Percentiles rank a stretch among this genome's conserved stretches.
Conservation (phyloP, 1,140 invertebrate genomes). For the Mercenaria mercenaria region DNA sequence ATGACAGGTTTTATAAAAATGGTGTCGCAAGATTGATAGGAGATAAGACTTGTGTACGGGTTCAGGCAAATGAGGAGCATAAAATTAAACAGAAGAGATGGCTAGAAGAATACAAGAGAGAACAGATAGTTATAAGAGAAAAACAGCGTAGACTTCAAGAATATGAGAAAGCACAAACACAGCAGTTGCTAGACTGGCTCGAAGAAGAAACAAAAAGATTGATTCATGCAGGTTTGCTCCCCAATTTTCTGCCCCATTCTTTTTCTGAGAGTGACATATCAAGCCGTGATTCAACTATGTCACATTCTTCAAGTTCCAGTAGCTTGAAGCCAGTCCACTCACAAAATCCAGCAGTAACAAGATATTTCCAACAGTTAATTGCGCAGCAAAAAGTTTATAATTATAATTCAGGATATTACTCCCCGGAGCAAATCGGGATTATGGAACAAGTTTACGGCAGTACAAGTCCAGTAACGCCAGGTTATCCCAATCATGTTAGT, state of each 20-base stretch:
- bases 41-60: slow-evolving; percentile 5
- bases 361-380: slow-evolving; percentile 27
- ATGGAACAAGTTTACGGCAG: neutral
- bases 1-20: slow-evolving; percentile 71
- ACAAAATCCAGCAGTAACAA: slow-evolving; percentile 2
- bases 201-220: neutral
- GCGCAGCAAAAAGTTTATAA: neutral
- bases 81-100: slow-evolving; percentile 13
- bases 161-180: slow-evolving; percentile 6
- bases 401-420: neutral
- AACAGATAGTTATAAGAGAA: neutral
- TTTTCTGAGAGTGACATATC: slow-evolving; percentile 14
- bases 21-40: slow-evolving; percentile 64
- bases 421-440: neutral
- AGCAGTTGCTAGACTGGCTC: neutral
- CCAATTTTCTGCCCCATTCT: neutral
- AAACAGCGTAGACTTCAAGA: neutral
- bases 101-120: slow-evolving; percentile 34
- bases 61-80: slow-evolving; percentile 15
- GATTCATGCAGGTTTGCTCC: neutral
- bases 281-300: neutral
- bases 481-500: neutral
- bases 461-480: neutral
- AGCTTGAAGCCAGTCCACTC: neutral
- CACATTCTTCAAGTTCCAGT: neutral